Percentiles rank a stretch among this genome's conserved stretches.
These are phyloP conservation scores for Bos indicus DNA, from an alignment of 2,113 vertebrate species.

Conservation along the genomic window DNA sequence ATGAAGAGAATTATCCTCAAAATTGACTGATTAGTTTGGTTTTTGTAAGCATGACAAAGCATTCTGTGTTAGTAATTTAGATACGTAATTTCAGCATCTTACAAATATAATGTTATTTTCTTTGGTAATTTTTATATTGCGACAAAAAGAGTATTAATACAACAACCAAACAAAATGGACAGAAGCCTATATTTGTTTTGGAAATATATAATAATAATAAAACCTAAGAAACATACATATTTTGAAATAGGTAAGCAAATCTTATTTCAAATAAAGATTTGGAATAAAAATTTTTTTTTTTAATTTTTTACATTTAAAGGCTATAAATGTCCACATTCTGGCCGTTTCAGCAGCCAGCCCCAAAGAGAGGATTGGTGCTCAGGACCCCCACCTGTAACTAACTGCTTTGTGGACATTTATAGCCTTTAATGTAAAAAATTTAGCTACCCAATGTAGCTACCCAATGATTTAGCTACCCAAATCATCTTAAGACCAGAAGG, in stretches of 20 bases:
- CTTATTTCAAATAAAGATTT: not conserved
- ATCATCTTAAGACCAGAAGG: not conserved
- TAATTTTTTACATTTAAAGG: no score
- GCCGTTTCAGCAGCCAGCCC: no score
- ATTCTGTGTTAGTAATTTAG: not conserved
- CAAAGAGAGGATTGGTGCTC: no score
- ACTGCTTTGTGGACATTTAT: no score
- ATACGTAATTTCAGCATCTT: not conserved
- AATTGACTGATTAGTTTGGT: not conserved
- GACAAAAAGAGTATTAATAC: not conserved
- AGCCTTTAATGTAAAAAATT: no score
- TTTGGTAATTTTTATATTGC: not conserved
- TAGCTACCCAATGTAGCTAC: no score
- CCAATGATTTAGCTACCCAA: not conserved
- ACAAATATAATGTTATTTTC: not conserved
- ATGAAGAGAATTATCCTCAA: not conserved
- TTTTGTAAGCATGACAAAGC: not conserved
- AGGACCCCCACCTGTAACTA: no score
- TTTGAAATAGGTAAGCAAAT: not conserved
- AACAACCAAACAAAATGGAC: not conserved
- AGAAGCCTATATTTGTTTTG: not conserved
- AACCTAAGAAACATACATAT: not conserved
- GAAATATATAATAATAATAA: not conserved
- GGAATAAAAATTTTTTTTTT: not conserved
- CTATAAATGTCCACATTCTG: no score